Conservation (phyloP, 2,113 vertebrate species). For the Eublepharis macularius region DNA sequence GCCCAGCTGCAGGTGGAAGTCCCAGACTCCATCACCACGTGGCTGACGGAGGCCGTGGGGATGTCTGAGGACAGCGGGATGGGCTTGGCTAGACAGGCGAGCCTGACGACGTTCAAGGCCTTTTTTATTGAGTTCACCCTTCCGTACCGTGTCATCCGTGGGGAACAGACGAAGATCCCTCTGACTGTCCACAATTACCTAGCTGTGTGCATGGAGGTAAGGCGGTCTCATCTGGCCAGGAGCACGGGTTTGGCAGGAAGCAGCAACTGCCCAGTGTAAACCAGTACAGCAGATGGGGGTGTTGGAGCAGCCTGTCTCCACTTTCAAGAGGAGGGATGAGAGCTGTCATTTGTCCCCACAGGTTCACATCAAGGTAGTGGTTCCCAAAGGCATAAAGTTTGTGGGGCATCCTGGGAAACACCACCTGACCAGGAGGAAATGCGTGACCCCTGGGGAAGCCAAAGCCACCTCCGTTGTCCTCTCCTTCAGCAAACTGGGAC, state of each 20-base stretch:
- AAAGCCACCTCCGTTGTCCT: slow-evolving; percentile 87
- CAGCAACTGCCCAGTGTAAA: neutral
- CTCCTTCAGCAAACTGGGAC: slow-evolving; percentile 86
- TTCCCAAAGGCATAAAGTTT: slow-evolving; percentile 89
- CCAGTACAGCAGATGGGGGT: too few relatives aligned
- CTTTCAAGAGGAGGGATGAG: neutral
- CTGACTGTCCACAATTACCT: slow-evolving; percentile 91
- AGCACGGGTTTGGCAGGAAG: neutral
- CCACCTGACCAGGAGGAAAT: slow-evolving; percentile 89
- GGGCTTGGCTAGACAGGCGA: slow-evolving; percentile 77
- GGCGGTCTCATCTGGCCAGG: neutral
- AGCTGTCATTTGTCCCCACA: slow-evolving; percentile 39
- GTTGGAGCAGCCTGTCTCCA: neutral
- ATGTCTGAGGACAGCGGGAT: slow-evolving; percentile 82
- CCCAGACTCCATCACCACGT: slow-evolving; percentile 92
- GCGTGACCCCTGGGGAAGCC: slow-evolving; percentile 83
- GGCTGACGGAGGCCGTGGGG: slow-evolving; percentile 85
- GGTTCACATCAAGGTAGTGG: slow-evolving; percentile 89
- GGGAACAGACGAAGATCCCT: slow-evolving; percentile 91
- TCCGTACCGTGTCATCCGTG: slow-evolving; percentile 84
- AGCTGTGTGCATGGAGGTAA: slow-evolving; percentile 83
- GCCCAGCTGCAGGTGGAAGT: slow-evolving; percentile 81
- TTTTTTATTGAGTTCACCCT: slow-evolving; percentile 92
- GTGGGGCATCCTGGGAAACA: slow-evolving; percentile 89
- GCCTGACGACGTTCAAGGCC: slow-evolving; percentile 87